Evolutionary conservation across 2,888 invertebrate species (phyloP).

Genomic region (Mellilla xanthometata): DNA sequence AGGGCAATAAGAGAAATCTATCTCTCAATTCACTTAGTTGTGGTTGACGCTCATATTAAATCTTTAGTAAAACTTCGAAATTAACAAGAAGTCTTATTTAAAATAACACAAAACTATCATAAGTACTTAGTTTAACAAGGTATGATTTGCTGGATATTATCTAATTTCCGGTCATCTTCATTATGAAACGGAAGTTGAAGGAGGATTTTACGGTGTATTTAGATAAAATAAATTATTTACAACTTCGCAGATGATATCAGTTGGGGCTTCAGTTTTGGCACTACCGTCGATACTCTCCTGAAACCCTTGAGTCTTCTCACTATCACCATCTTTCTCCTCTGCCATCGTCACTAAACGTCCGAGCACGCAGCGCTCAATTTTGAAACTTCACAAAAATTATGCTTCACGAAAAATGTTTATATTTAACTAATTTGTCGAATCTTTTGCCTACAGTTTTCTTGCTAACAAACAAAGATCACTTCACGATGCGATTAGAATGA

Average conservation of each 20-base stretch:
- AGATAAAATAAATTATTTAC: constrained; percentile 39
- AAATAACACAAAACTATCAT: too few species aligned
- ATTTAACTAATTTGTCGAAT: too few species aligned
- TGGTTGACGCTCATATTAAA: too few species aligned
- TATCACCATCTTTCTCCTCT: constrained; percentile 40
- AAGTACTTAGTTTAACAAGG: too few species aligned
- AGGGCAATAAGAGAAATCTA: too few species aligned
- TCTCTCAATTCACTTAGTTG: too few species aligned
- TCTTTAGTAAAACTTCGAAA: too few species aligned
- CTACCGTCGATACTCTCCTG: constrained; percentile 46
- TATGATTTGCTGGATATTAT: constrained; percentile 20
- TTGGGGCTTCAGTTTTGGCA: constrained; percentile 48
- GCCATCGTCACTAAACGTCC: constrained; percentile 46
- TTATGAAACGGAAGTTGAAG: constrained; percentile 7
- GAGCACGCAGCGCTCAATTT: constrained; percentile 40
- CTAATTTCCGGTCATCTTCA: constrained; percentile 15
- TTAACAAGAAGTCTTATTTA: too few species aligned
- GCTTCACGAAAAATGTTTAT: too few species aligned
- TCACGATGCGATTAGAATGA: constrained; percentile 26
- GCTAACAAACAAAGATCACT: too few species aligned
- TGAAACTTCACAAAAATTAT: constrained; percentile 14
- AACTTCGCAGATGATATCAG: constrained; percentile 52
- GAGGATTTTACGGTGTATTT: too few species aligned
- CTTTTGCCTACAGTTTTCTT: too few species aligned
- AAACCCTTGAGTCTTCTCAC: constrained; percentile 30